A percentile compares a stretch with the other conserved stretches of the same genome.
Conservation (phyloP, 64 coral and sea anemone genomes). For the Stylophora pistillata region DNA sequence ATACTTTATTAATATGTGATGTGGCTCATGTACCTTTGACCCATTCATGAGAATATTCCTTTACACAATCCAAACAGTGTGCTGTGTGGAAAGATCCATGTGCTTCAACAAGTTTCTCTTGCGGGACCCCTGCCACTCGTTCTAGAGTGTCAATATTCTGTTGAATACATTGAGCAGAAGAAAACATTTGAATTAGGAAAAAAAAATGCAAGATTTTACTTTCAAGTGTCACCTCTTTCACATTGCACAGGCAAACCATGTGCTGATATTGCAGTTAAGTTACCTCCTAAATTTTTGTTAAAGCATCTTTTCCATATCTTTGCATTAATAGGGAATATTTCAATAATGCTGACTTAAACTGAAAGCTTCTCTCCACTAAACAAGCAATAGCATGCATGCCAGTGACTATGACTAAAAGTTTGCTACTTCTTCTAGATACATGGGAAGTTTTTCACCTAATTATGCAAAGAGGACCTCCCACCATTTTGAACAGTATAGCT, state of each 20-base stretch:
- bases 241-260: no score
- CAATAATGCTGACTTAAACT: no score
- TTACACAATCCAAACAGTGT: conserved; percentile 71
- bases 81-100: conserved; percentile 95
- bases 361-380: no score
- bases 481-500: background rate
- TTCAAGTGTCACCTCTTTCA: no score
- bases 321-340: no score
- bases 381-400: background rate
- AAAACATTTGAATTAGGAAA: no score
- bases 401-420: background rate
- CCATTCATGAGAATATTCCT: conserved; percentile 72
- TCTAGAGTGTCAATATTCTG: conserved; percentile 98
- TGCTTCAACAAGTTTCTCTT: conserved; percentile 83
- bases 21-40: conserved; percentile 47
- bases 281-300: no score
- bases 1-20: background rate
- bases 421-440: no score
- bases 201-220: no score
- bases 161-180: background rate
- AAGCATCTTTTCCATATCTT: no score
- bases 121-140: conserved; percentile 77
- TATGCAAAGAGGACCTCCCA: background rate
- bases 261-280: no score
- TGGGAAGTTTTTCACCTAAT: no score